phyloP scores from a whole-genome alignment of 2,797 vertebrate genomes.

The Peromyscus eremicus region DNA sequence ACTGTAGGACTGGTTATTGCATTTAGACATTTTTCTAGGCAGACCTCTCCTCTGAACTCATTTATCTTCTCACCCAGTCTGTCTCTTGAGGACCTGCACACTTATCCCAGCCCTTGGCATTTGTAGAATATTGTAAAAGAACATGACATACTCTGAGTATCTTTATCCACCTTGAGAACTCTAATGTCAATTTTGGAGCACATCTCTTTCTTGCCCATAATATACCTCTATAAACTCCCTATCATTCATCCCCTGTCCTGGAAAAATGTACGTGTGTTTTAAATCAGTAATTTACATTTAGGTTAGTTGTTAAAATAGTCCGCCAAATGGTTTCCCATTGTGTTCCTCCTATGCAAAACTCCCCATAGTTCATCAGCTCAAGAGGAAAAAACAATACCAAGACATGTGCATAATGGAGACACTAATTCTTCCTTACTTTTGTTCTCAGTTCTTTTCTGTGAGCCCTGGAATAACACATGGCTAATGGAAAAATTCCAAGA shows the following conservation, averaged over 20 bases:
- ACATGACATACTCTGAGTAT: background rate
- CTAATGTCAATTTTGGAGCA: background rate
- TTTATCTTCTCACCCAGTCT: background rate
- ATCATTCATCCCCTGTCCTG: background rate
- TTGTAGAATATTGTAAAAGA: background rate
- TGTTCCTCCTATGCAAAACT: background rate
- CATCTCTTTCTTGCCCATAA: background rate
- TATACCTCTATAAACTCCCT: background rate
- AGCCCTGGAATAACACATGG: background rate
- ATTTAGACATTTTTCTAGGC: background rate
- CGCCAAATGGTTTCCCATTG: background rate
- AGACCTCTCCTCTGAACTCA: background rate
- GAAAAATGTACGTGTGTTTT: conserved; percentile 12
- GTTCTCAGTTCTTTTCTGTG: background rate
- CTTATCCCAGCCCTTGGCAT: accelerated
- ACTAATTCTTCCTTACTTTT: background rate
- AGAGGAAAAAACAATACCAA: background rate
- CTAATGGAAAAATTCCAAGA: background rate
- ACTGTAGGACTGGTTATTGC: background rate
- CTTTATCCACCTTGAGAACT: background rate
- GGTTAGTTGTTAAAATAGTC: background rate
- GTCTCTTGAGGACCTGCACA: background rate
- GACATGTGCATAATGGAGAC: background rate
- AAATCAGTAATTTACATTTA: background rate
- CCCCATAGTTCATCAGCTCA: background rate